Base-by-base conservation (phyloP, 1,140 invertebrate genomes). In the Drosophila obscura region DNA sequence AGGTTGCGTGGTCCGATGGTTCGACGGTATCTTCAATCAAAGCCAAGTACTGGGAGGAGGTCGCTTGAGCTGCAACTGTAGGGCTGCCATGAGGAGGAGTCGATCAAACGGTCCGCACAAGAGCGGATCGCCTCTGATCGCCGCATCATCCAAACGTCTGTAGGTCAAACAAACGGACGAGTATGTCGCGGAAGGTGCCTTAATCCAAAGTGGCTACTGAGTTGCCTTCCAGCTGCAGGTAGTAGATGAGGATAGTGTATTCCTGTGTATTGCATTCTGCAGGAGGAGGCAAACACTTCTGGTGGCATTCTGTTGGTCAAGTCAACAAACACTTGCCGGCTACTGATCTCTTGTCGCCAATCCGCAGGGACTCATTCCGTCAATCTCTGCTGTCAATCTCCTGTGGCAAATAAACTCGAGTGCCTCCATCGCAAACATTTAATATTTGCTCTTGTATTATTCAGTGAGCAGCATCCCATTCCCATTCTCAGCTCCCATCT, bases 141-240 rank as follows among this genome's bases (percentile, higher is more conserved):
- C 46, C 52, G 35, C 35, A 39, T 39, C 35, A 13, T 39, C 35
- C 35, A 39, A 39, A 11, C 35, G 50, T 73, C 82, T 87, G 62
- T 87, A 82, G 82, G 82, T 87, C 83, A 87, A 82, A 64, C 83
- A 88, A 87, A 88, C 78, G 68, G 61, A 66, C 58, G 52, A 15
- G 15, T 16, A 57, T 22, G 35, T 39, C 35, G 19, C 24, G 55
- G 16, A 58, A 13, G 59, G 41, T 68, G 78, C 41, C 78, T 82
- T 87, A 87, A 87, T 87, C 83, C 83, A 79, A 87, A 82, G 82
- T 87, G 82, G 82, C 82, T 87, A 87, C 83, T 82, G 82, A 85
- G 82, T 85, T 85, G 74, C 81, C 77, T 73, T 24, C 52, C 26
- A 60, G 49, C 63, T 57, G 64, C 69, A 66, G 61, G 53, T 50